phyloP scores from a whole-genome alignment of 1,140 invertebrate species.

The Mactra quadrangularis region DNA sequence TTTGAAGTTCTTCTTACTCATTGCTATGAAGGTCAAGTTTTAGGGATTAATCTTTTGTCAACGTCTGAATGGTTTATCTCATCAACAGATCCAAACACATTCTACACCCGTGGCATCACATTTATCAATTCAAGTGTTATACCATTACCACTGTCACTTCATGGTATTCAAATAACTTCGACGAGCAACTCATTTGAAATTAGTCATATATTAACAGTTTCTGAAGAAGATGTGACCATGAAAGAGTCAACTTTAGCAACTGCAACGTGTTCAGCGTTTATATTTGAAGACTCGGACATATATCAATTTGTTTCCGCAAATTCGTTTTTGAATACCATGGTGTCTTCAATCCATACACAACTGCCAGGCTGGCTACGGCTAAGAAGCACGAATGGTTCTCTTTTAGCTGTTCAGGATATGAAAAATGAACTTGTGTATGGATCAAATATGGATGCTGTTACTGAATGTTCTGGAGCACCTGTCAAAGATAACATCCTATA shows the following conservation, averaged over 20 bases:
- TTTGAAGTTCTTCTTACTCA: background rate
- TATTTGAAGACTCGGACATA: slow-evolving; percentile 12
- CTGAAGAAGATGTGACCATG: background rate
- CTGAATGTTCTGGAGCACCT: slow-evolving; percentile 8
- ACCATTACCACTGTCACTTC: background rate
- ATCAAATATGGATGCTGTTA: background rate
- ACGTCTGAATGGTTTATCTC: slow-evolving; percentile 13
- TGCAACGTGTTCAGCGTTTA: background rate
- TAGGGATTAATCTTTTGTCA: background rate
- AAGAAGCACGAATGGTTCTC: background rate
- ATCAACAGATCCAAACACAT: background rate
- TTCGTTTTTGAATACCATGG: background rate
- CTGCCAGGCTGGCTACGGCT: slow-evolving; percentile 10
- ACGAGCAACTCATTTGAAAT: background rate
- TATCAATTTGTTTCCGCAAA: slow-evolving; percentile 1
- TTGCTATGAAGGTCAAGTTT: background rate
- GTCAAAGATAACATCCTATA: slow-evolving; percentile 15
- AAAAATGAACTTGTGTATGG: slow-evolving; percentile 27
- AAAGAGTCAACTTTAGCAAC: background rate
- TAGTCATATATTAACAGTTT: background rate
- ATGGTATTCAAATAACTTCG: background rate
- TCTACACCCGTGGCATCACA: slow-evolving; percentile 3
- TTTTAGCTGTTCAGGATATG: background rate
- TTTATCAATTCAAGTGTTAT: slow-evolving; percentile 16
- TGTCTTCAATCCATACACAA: background rate